Percentiles rank a stretch among this genome's conserved stretches.
Evolutionary conservation across 2,888 invertebrate species (phyloP).

Genomic region (Siphlonurus alternatus): DNA sequence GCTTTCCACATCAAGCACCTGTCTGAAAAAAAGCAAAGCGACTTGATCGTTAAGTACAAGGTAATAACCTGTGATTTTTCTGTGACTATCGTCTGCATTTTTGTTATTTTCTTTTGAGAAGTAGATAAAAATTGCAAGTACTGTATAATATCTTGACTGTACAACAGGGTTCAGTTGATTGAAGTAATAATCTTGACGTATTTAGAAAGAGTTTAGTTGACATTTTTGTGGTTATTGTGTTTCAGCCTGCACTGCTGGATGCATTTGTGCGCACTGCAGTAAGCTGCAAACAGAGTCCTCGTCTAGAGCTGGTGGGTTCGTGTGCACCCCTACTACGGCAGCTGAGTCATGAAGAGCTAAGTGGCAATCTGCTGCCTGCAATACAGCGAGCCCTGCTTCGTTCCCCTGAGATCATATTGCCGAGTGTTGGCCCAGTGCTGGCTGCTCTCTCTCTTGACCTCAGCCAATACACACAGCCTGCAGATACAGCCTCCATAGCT

Average conservation of each 20-base stretch:
- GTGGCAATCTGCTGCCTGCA: conserved; percentile 57
- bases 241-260: conserved; percentile 46
- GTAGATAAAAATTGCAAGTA: too few species aligned
- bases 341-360: conserved; percentile 49
- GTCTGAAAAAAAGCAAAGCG: conserved; percentile 29
- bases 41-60: conserved; percentile 35
- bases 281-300: conserved; percentile 47
- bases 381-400: conserved; percentile 81
- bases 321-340: conserved; percentile 47
- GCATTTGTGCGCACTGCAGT: conserved; percentile 60
- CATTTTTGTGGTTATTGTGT: too few species aligned
- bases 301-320: conserved; percentile 44
- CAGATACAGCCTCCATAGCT: conserved; percentile 42
- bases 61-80: conserved; percentile 23
- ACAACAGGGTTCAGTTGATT: too few species aligned
- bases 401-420: conserved; percentile 81
- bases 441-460: conserved; percentile 54
- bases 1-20: conserved; percentile 44
- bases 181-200: background rate
- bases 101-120: too few species aligned
- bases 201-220: background rate
- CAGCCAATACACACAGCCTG: conserved; percentile 47
- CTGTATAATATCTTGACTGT: too few species aligned
- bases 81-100: background rate
- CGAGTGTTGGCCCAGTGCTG: conserved; percentile 61